phyloP scores from a whole-genome alignment of 2,113 vertebrate species.

The Muscicapa adusta region DNA sequence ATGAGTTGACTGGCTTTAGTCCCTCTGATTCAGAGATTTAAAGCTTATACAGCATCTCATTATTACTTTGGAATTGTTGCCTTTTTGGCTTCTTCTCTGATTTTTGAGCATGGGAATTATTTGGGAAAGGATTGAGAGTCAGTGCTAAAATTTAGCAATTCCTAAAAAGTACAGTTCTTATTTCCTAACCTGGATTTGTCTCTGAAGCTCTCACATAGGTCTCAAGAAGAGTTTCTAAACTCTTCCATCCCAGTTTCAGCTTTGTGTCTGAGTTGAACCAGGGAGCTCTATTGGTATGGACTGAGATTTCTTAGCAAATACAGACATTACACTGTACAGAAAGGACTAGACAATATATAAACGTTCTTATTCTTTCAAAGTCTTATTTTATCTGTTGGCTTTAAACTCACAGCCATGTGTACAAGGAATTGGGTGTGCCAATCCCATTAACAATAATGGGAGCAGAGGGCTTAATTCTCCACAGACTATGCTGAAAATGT shows the following conservation, averaged over 20 bases:
- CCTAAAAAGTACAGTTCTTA: background rate
- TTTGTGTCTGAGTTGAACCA: background rate
- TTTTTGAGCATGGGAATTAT: background rate
- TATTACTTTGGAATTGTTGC: background rate
- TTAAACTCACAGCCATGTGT: slow-evolving; percentile 14
- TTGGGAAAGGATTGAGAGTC: background rate
- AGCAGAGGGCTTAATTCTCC: slow-evolving; percentile 51
- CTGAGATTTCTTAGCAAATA: background rate
- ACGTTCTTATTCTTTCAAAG: slow-evolving; percentile 1
- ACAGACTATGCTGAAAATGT: slow-evolving; percentile 49
- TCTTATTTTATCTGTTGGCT: background rate
- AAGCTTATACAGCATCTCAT: background rate
- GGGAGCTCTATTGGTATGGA: background rate
- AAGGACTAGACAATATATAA: slow-evolving; percentile 29
- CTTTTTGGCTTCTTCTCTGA: background rate
- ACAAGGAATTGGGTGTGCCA: slow-evolving; percentile 42
- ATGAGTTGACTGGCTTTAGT: background rate
- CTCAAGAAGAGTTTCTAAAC: background rate
- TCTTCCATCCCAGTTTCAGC: background rate
- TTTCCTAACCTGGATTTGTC: background rate
- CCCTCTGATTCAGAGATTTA: background rate
- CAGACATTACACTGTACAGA: background rate
- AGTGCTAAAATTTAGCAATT: background rate
- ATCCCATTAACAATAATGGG: slow-evolving; percentile 28
- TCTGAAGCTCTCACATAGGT: background rate